Percentiles rank a stretch among this genome's conserved stretches.
These are phyloP conservation scores for Scelioninae gen. 1 DNA, from an alignment of 2,888 invertebrate species.

Conservation along the genomic window DNA sequence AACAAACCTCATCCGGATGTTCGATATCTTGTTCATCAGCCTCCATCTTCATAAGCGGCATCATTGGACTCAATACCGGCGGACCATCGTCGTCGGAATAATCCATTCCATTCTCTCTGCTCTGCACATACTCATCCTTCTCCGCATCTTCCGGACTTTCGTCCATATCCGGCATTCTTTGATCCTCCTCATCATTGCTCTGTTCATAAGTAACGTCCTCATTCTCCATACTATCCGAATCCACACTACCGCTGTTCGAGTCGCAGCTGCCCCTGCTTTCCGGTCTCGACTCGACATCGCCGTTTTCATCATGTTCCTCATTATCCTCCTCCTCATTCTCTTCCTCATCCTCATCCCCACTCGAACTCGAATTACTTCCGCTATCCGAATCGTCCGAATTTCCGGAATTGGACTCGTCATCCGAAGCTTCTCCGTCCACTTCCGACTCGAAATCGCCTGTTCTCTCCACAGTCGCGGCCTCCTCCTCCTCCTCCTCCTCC, in stretches of 20 bases:
- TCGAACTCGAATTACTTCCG: slow-evolving; percentile 71
- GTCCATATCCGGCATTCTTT: slow-evolving; percentile 50
- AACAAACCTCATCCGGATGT: slow-evolving; percentile 60
- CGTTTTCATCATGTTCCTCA: slow-evolving; percentile 60
- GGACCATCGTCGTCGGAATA: slow-evolving; percentile 81
- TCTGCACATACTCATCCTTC: slow-evolving; percentile 29
- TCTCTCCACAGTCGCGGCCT: too few species aligned
- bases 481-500: slow-evolving; percentile 64
- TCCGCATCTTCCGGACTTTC: slow-evolving; percentile 15
- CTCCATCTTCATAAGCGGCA: slow-evolving; percentile 76
- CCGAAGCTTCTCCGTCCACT: too few species aligned
- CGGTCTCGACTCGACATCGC: slow-evolving; percentile 46
- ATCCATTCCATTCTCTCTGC: slow-evolving; percentile 70
- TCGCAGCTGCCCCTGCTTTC: slow-evolving; percentile 70
- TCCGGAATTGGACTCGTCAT: slow-evolving; percentile 73
- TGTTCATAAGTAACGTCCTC: slow-evolving; percentile 47
- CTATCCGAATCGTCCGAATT: slow-evolving; percentile 71
- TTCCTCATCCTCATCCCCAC: slow-evolving; percentile 72
- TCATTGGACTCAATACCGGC: slow-evolving; percentile 81
- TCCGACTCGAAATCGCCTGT: slow-evolving; percentile 75
- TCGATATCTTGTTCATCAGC: slow-evolving; percentile 49
- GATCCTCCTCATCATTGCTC: slow-evolving; percentile 53
- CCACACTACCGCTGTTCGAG: slow-evolving; percentile 76
- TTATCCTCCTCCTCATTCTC: slow-evolving; percentile 66
- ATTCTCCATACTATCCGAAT: slow-evolving; percentile 67